These are phyloP conservation scores for Ranitomeya imitator DNA, from an alignment of 2,113 vertebrate genomes.

Conservation along the genomic window DNA sequence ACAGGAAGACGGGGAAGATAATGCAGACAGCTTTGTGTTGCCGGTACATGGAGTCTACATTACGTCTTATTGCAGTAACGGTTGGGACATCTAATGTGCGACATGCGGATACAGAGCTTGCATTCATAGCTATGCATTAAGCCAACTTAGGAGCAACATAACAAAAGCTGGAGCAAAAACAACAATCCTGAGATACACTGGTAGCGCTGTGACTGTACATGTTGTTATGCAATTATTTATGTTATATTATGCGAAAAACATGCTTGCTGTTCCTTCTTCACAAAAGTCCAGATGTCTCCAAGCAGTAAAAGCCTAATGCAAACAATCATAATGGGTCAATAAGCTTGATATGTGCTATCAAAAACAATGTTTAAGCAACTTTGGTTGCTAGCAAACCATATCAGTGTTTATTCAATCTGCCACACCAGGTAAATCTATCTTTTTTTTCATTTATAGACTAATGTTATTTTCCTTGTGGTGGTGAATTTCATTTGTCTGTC, in stretches of 20 bases:
- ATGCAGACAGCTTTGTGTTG: neutral
- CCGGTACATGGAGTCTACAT: neutral
- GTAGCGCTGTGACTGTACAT: constrained; percentile 29
- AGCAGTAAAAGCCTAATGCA: constrained; percentile 34
- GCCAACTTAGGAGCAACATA: neutral
- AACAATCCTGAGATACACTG: constrained; percentile 10
- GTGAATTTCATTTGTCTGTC: neutral
- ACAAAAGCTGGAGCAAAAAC: constrained; percentile 18
- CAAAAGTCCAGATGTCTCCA: constrained; percentile 44
- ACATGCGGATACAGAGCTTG: constrained; percentile 15
- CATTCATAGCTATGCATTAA: constrained; percentile 49
- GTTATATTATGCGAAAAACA: constrained; percentile 46
- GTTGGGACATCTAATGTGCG: constrained; percentile 14
- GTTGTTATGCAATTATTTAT: constrained; percentile 32
- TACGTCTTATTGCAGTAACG: neutral
- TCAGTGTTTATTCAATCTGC: constrained; percentile 45
- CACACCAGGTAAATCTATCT: neutral
- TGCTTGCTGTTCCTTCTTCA: neutral
- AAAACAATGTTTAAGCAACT: constrained; percentile 35
- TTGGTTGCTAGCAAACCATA: constrained; percentile 47
- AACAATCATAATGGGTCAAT: constrained; percentile 40
- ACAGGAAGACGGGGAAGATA: neutral
- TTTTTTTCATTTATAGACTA: constrained; percentile 22
- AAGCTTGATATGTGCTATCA: constrained; percentile 39
- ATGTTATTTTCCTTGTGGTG: neutral